Evolutionary conservation across 2,888 invertebrate genomes (phyloP).

Genomic region (Amblyjoppa proteus): DNA sequence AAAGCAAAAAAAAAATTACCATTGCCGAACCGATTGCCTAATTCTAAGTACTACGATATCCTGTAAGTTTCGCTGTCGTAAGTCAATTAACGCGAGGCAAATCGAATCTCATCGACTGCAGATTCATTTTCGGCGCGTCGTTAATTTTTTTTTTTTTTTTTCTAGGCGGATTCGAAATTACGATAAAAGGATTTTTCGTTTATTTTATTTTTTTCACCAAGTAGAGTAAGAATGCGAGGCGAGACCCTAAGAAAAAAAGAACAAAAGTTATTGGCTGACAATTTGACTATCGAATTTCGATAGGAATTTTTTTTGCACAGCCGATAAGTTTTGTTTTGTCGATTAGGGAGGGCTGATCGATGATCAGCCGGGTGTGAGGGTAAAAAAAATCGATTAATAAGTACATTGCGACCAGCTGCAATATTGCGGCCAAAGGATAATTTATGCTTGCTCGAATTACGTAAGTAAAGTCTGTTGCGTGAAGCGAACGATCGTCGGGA

Average conservation of each 20-base stretch:
- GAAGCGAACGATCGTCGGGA: conserved; percentile 20
- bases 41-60: conserved; percentile 40
- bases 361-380: not conserved
- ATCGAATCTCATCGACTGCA: conserved; percentile 27
- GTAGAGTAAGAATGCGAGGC: conserved; percentile 17
- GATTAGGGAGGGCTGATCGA: conserved; percentile 6
- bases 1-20: not conserved
- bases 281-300: not conserved
- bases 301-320: not conserved
- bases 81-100: conserved; percentile 47
- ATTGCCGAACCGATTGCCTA: conserved; percentile 47
- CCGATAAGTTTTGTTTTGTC: not conserved
- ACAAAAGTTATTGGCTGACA: not conserved
- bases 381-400: conserved; percentile 43
- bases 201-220: not conserved
- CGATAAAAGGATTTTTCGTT: not conserved
- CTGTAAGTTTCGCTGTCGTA: conserved; percentile 39
- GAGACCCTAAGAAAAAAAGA: conserved; percentile 1
- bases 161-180: conserved; percentile 5
- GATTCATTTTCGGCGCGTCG: not conserved
- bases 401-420: conserved; percentile 55
- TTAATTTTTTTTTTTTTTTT: conserved; percentile 24
- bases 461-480: not conserved
- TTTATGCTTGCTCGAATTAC: conserved; percentile 45
- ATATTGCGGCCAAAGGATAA: conserved; percentile 47